Conservation (phyloP, 1,140 invertebrate genomes). For the Bursaphelenchus mucronatus region DNA sequence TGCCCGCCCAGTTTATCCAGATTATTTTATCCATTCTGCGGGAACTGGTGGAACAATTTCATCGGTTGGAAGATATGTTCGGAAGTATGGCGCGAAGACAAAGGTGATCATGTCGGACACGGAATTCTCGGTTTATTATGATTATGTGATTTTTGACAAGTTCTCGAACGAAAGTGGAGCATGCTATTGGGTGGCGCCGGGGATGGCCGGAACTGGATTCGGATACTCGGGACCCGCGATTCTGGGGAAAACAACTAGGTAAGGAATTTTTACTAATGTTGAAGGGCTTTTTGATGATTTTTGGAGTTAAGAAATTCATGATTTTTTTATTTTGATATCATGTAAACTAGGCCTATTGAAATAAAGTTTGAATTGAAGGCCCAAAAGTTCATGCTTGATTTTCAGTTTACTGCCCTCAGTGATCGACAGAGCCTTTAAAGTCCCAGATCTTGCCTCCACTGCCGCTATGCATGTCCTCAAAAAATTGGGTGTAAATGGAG, state of each 20-base stretch:
- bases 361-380: constrained; percentile 30
- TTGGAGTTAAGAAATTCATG: too few relatives aligned
- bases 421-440: constrained; percentile 46
- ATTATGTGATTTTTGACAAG: constrained; percentile 37
- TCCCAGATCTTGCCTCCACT: constrained; percentile 48
- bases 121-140: constrained; percentile 45
- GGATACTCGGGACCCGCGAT: constrained; percentile 23
- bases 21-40: constrained; percentile 46
- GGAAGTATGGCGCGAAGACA: constrained; percentile 34
- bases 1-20: constrained; percentile 22
- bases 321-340: too few relatives aligned
- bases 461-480: constrained; percentile 49
- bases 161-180: constrained; percentile 38
- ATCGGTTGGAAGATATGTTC: constrained; percentile 47
- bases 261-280: constrained; percentile 9
- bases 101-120: constrained; percentile 43
- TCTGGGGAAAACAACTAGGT: constrained; percentile 19
- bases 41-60: constrained; percentile 50
- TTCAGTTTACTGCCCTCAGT: constrained; percentile 37
- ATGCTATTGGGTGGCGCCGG: constrained; percentile 31
- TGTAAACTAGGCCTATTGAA: constrained; percentile 11
- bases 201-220: constrained; percentile 48
- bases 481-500: constrained; percentile 39
- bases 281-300: not conserved
- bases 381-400: constrained; percentile 33